These are phyloP conservation scores for Ashinkailepas kermadecensis DNA, from an alignment of 2,888 invertebrate genomes.

Conservation along the genomic window DNA sequence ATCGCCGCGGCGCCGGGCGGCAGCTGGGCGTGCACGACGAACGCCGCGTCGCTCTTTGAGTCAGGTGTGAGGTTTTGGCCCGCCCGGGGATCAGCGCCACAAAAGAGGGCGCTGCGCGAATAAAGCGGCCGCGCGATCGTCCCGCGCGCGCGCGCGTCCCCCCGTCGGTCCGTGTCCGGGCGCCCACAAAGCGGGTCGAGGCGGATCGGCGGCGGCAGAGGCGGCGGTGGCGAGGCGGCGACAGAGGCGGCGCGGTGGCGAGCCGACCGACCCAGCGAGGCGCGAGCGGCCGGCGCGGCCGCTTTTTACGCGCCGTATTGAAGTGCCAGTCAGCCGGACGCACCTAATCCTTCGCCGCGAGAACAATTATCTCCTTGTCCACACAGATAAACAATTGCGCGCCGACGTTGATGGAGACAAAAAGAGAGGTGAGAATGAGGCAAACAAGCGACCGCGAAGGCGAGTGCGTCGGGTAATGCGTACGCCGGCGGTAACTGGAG, in stretches of 20 bases:
- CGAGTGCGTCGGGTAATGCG: neutral
- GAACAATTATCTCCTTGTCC: slow-evolving; percentile 19
- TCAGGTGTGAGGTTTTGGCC: slow-evolving; percentile 12
- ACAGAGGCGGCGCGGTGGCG: neutral
- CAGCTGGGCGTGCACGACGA: neutral
- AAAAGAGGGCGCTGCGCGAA: slow-evolving; percentile 11
- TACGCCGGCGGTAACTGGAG: neutral
- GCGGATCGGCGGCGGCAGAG: neutral
- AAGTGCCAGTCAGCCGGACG: slow-evolving; percentile 9
- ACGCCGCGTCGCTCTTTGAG: neutral
- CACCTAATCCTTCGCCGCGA: neutral
- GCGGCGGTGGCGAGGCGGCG: neutral
- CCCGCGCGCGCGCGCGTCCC: no score
- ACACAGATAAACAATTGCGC: slow-evolving; percentile 19
- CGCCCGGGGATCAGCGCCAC: slow-evolving; percentile 10
- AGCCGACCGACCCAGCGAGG: neutral
- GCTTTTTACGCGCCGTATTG: slow-evolving; percentile 3
- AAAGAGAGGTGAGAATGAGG: neutral
- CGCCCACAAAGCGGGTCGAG: neutral
- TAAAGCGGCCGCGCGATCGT: neutral
- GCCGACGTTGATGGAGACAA: slow-evolving; percentile 21
- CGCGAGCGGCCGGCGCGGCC: neutral
- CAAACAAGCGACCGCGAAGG: neutral
- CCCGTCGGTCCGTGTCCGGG: no score
- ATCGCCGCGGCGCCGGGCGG: neutral